phyloP scores from a whole-genome alignment of 1,140 invertebrate species.

The Archivesica marissinica region DNA sequence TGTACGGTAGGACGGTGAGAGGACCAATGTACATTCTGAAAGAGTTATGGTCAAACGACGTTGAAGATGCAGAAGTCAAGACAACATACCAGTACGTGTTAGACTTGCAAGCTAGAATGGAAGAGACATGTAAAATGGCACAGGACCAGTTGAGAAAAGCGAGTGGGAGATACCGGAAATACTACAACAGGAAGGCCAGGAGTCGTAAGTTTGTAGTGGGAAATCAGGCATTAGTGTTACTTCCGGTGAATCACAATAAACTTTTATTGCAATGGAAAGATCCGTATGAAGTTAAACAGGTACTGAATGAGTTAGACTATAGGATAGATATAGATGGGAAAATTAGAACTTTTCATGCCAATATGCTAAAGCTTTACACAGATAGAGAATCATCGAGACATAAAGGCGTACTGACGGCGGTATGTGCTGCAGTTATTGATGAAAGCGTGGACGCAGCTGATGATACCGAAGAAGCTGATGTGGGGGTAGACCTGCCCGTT shows the following conservation, averaged over 20 bases:
- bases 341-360: slow-evolving; percentile 39
- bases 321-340: slow-evolving; percentile 39
- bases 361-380: slow-evolving; percentile 54
- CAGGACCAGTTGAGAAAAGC: slow-evolving; percentile 49
- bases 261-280: slow-evolving; percentile 60
- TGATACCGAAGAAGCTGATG: neutral
- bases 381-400: slow-evolving; percentile 6
- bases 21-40: no score
- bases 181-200: slow-evolving; percentile 53
- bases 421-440: neutral
- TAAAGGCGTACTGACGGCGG: no score
- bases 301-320: slow-evolving; percentile 35
- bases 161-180: slow-evolving; percentile 45
- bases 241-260: slow-evolving; percentile 64
- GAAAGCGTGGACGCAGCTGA: neutral
- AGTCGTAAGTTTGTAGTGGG: slow-evolving; percentile 52
- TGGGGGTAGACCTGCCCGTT: neutral
- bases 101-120: slow-evolving; percentile 60
- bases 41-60: no score
- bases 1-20: no score
- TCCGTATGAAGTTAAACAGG: slow-evolving; percentile 46
- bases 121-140: slow-evolving; percentile 52
- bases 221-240: slow-evolving; percentile 61
- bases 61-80: no score
- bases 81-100: no score